Conservation (phyloP, 2,797 vertebrate genomes). For the Paguma larvata region DNA sequence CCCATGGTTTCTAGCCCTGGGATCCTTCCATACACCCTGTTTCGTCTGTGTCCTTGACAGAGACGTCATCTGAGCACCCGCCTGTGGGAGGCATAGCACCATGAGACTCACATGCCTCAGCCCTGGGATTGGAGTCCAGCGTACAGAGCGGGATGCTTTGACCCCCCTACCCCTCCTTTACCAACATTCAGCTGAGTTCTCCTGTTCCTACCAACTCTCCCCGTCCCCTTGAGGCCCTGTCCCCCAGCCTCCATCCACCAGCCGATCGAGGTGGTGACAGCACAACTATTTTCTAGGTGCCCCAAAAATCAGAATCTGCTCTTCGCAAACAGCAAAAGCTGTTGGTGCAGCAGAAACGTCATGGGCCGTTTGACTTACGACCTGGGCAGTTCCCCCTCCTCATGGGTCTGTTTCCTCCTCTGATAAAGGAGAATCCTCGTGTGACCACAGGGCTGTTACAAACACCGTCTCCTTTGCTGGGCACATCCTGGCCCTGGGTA, state of each 20-base stretch:
- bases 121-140: rapidly evolving
- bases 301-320: background rate
- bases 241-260: background rate
- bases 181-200: background rate
- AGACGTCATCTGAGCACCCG: background rate
- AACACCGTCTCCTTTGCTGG: background rate
- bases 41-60: background rate
- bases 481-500: background rate
- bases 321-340: background rate
- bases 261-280: background rate
- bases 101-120: background rate
- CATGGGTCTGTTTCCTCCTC: background rate
- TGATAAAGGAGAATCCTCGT: background rate
- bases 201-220: background rate
- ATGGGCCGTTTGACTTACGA: background rate
- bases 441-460: background rate
- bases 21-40: background rate
- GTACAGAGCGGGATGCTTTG: background rate
- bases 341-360: background rate
- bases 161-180: background rate
- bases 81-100: background rate
- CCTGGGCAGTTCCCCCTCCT: background rate
- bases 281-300: background rate
- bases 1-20: background rate
- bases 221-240: background rate